Evolutionary conservation across 2,113 vertebrate species (phyloP), one percentile per base, ranked within the genome.

Genomic region (Egretta garzetta): DNA sequence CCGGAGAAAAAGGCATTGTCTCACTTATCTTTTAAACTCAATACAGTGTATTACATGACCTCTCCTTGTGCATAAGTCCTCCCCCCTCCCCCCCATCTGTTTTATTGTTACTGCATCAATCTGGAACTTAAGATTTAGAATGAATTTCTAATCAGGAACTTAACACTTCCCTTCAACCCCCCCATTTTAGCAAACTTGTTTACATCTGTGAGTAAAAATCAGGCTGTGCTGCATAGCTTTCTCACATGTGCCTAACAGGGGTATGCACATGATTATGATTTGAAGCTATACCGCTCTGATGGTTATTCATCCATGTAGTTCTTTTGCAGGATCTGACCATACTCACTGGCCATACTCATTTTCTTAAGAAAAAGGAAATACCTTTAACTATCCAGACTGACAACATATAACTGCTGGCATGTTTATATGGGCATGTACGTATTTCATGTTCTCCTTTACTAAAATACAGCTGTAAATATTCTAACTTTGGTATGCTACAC

Each of bases 1-100:
- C 16, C 5, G 2, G 70, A 82, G 85, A 68, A 80, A 74, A 93
- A 76, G 70, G 33, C 84, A 88, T 96, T 94, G 93, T 95, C 45
- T 96, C 80, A 60, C 84, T 96, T 96, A 93, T 23, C 86, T 93
- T 91, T 81, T 68, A 79, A 89, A 82, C 33, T 93, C 81, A 75
- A 15, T 67, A 8, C 50, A 27, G 39, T 74, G 37, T 91, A 43
- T 71, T 93, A 13, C 43, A 39, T 93, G 84, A 94, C 80, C 43
- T 89, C 50, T 80, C 63, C 58, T 85, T 91, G 74, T 56, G 14
- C 30, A 49, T 80, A 88, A 92, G 68, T 72, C 43, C 32, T 35
- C 13, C 70, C 41, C 47, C 2, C 3, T 26, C 12, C 9, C 4
- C 10, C 9, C 17, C 6, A 26, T 70, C 32, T 88, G 32, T 63